Conservation (phyloP, 2,888 invertebrate genomes). For the Sisyra nigra region DNA sequence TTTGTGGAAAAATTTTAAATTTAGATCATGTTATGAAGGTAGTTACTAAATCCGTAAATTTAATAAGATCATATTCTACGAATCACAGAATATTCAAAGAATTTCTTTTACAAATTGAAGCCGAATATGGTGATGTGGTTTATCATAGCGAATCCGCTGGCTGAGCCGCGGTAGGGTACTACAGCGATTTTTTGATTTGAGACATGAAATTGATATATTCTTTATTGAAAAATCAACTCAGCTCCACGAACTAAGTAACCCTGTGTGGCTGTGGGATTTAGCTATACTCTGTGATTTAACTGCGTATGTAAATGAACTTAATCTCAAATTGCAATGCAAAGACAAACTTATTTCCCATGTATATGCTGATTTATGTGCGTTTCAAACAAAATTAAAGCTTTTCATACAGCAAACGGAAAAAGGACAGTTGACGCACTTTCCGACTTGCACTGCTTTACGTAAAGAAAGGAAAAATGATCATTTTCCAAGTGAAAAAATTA, state of each 20-base stretch:
- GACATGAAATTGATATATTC: constrained; percentile 8
- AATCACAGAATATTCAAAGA: constrained; percentile 5
- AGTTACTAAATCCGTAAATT: constrained; percentile 9
- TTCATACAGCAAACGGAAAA: constrained; percentile 5
- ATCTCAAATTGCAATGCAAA: constrained; percentile 7
- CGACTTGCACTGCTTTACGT: constrained; percentile 5
- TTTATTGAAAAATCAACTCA: constrained; percentile 6
- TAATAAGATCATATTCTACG: constrained; percentile 7
- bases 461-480: constrained; percentile 6
- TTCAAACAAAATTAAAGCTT: constrained; percentile 6
- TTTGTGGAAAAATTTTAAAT: constrained; percentile 8
- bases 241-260: constrained; percentile 7
- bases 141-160: constrained; percentile 4
- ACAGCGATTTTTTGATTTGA: constrained; percentile 6
- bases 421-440: constrained; percentile 4
- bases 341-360: constrained; percentile 7
- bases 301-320: constrained; percentile 6
- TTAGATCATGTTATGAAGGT: constrained; percentile 9
- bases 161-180: constrained; percentile 4
- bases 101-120: constrained; percentile 3
- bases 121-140: constrained; percentile 5
- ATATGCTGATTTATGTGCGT: constrained; percentile 6
- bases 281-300: constrained; percentile 7
- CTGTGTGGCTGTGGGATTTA: constrained; percentile 8
- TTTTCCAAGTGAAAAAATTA: constrained; percentile 6